A percentile compares a stretch with the other conserved stretches of the same genome.
These are phyloP conservation scores for Hoplodrina blanda DNA, from an alignment of 2,888 invertebrate species.

Conservation along the genomic window DNA sequence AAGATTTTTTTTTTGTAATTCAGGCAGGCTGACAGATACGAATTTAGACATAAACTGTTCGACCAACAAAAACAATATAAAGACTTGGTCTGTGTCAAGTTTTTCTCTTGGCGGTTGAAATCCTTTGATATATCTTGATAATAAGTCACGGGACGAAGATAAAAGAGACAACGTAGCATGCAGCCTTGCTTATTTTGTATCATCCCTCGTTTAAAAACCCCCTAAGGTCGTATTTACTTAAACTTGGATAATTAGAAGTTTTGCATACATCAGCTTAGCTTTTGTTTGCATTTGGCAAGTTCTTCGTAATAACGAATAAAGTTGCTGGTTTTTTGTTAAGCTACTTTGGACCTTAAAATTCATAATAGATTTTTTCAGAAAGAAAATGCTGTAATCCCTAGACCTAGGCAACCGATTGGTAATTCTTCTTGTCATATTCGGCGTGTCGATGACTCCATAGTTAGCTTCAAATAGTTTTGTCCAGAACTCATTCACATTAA, in stretches of 20 bases:
- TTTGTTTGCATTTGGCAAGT: constrained; percentile 4
- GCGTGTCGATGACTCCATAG: too few species aligned
- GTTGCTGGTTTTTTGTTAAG: not conserved
- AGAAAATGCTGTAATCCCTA: too few species aligned
- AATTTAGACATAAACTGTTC: constrained; percentile 19
- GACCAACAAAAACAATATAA: not conserved
- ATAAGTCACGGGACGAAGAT: constrained; percentile 27
- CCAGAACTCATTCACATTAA: too few species aligned
- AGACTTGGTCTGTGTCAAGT: not conserved
- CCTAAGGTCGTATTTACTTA: constrained; percentile 19
- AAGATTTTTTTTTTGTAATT: not conserved
- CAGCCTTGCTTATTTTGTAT: constrained; percentile 12
- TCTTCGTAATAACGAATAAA: not conserved
- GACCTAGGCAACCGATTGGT: too few species aligned
- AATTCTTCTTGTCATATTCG: too few species aligned
- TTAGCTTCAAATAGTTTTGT: too few species aligned
- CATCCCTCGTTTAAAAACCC: constrained; percentile 6
- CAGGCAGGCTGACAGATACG: not conserved
- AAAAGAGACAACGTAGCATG: constrained; percentile 17
- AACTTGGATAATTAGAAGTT: constrained; percentile 32
- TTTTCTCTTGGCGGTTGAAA: constrained; percentile 24
- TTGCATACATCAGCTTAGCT: constrained; percentile 17
- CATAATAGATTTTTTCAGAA: too few species aligned
- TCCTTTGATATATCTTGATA: constrained; percentile 39
- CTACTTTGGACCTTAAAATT: not conserved